These are phyloP conservation scores for Arrhamphus sclerolepis DNA, from an alignment of 2,797 vertebrate species.

Conservation along the genomic window DNA sequence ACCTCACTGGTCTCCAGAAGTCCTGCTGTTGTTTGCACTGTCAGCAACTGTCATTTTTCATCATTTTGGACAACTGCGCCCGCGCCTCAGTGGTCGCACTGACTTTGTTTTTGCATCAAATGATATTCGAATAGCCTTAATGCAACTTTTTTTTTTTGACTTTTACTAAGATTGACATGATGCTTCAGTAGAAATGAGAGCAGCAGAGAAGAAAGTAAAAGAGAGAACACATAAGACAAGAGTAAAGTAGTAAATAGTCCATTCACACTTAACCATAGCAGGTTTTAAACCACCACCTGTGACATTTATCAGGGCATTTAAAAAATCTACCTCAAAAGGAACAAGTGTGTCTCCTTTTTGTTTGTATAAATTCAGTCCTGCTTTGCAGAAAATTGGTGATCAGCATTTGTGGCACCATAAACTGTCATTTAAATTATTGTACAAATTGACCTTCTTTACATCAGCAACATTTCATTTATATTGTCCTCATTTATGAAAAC, in stretches of 20 bases:
- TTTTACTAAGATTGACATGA: no score
- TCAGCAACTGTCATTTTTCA: constrained; percentile 56
- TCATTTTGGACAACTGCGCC: constrained; percentile 46
- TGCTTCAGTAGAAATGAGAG: constrained; percentile 8
- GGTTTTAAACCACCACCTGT: constrained; percentile 30
- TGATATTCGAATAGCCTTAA: constrained; percentile 2
- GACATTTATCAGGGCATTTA: constrained; percentile 25
- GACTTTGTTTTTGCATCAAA: neutral
- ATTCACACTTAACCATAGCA: constrained; percentile 25
- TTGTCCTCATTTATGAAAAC: no score
- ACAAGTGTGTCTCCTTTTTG: no score
- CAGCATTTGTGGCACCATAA: no score
- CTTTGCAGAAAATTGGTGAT: no score
- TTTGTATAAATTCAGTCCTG: neutral
- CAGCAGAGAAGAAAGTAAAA: no score
- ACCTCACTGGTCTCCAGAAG: constrained; percentile 34
- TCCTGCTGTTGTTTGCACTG: constrained; percentile 12
- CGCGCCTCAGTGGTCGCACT: constrained; percentile 10
- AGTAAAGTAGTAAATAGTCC: constrained; percentile 7
- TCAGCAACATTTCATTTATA: no score
- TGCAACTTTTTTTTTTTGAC: neutral
- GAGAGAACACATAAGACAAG: constrained; percentile 1
- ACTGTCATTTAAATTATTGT: no score
- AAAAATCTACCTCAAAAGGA: no score
- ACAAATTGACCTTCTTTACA: no score